Percentiles rank a stretch among this genome's conserved stretches.
Conservation (phyloP, 2,888 invertebrate species). For the Eretmocerus hayati region DNA sequence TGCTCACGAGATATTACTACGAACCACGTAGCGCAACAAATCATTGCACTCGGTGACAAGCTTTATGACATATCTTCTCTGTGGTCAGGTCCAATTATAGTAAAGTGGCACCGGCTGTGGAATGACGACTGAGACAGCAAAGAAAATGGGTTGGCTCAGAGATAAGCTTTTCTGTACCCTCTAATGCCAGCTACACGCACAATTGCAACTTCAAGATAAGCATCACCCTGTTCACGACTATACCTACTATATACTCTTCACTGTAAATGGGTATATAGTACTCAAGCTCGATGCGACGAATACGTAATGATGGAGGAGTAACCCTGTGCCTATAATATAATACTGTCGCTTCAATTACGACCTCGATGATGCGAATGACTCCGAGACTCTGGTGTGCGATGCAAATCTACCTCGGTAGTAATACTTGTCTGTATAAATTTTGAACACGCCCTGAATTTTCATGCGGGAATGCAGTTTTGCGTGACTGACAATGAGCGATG, state of each 20-base stretch:
- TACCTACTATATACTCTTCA: no score
- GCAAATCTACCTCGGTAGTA: background rate
- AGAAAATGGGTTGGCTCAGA: slow-evolving; percentile 3
- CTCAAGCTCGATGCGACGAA: background rate
- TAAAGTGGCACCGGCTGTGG: no score
- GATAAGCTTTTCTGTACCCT: background rate
- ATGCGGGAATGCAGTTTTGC: no score
- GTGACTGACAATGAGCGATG: no score
- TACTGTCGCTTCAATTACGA: no score
- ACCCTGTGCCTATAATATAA: background rate
- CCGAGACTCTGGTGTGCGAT: slow-evolving; percentile 11
- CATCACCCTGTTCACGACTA: slow-evolving; percentile 4
- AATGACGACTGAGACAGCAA: no score
- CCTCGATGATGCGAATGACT: slow-evolving; percentile 16
- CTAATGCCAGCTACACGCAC: slow-evolving; percentile 5
- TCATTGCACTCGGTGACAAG: background rate
- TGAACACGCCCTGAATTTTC: slow-evolving; percentile 6
- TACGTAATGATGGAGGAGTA: slow-evolving; percentile 7
- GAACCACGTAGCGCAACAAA: background rate
- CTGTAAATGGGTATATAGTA: no score
- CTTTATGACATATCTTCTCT: background rate
- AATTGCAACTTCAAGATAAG: no score
- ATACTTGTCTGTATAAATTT: slow-evolving; percentile 6
- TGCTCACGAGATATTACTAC: no score
- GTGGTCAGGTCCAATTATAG: slow-evolving; percentile 7